Conservation (phyloP, 1,140 invertebrate genomes). For the Cydia pomonella region DNA sequence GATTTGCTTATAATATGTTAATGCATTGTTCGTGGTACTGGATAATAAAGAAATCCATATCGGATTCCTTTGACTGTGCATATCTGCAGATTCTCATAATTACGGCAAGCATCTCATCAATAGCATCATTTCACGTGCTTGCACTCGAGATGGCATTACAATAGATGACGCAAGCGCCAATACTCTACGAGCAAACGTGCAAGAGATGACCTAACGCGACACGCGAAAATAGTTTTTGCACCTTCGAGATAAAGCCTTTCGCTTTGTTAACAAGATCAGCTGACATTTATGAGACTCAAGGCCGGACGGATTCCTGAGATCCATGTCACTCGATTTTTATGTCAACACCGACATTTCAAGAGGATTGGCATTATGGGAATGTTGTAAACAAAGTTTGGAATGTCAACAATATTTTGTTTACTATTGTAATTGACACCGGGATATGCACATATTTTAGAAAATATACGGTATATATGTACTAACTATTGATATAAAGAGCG, state of each 20-base stretch:
- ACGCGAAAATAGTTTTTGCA: neutral
- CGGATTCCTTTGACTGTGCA: neutral
- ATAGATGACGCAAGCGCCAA: slow-evolving; percentile 50
- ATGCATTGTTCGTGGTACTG: too few species aligned
- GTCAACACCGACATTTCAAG: slow-evolving; percentile 2
- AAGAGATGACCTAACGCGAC: neutral
- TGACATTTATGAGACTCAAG: slow-evolving; percentile 4
- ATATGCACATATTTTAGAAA: too few species aligned
- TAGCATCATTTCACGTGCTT: slow-evolving; percentile 8
- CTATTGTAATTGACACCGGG: neutral
- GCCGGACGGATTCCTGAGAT: slow-evolving; percentile 3
- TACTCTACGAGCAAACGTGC: slow-evolving; percentile 54
- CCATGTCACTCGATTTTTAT: slow-evolving; percentile 17
- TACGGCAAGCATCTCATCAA: neutral
- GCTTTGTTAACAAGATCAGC: neutral
- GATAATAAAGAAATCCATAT: neutral
- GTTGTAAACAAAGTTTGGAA: neutral
- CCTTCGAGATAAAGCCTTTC: neutral
- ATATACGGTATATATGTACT: too few species aligned
- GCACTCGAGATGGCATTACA: neutral
- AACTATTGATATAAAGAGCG: too few species aligned
- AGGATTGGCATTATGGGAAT: neutral
- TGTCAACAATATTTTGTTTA: neutral
- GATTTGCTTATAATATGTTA: too few species aligned
- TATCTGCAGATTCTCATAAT: neutral